Base-by-base conservation (phyloP, 1,140 invertebrate species). In the Drosophila repletoides region DNA sequence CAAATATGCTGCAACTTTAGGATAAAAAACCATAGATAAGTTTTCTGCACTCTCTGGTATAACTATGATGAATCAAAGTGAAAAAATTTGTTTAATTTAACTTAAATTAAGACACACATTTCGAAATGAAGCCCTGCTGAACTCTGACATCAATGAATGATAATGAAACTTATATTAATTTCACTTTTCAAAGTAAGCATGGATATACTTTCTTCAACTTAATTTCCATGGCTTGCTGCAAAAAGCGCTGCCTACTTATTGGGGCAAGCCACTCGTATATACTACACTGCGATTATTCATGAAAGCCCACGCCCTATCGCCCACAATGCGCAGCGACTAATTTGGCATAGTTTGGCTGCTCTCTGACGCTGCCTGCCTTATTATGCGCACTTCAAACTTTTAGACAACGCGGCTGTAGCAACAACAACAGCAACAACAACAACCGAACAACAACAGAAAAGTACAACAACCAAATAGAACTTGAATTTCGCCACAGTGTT, bases 331-430 rank as follows among this genome's bases (percentile, higher is more conserved):
- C 70, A 73, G 66, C 48, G 48, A 43, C 66, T 64, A 73, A 73
- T 70, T 73, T 73, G 66, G 38, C 36, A 41, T 63, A 55, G 56
- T 69, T 68, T 43, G 53, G 38, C 56, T 26, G 58, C 65, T 63
- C 51, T 36, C 58, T 26, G 45, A 22, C 55, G 34, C 48, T 45
- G 19, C 74, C 80, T 71, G 72, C 71, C 71, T 84, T 84, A 86
- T 86, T 86, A 84, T 84, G 80, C 80, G 79, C 79, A 84, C 79
- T 84, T 84, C 79, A 84, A 84, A 84, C 79, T 86, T n/a, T 84
- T 86, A 84, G 79, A 84, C 79, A 84, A 83, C 73, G 72, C 43
- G 53, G 53, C 74, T 68, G 38, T 21, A 49, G 48, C 59, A 55
- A 34, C 29, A 22, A 19, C 56, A 31, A 5, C 21, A 28, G 3